These are phyloP conservation scores for Sternarchorhynchus goeldii DNA, from an alignment of 2,797 vertebrate species.

Conservation along the genomic window DNA sequence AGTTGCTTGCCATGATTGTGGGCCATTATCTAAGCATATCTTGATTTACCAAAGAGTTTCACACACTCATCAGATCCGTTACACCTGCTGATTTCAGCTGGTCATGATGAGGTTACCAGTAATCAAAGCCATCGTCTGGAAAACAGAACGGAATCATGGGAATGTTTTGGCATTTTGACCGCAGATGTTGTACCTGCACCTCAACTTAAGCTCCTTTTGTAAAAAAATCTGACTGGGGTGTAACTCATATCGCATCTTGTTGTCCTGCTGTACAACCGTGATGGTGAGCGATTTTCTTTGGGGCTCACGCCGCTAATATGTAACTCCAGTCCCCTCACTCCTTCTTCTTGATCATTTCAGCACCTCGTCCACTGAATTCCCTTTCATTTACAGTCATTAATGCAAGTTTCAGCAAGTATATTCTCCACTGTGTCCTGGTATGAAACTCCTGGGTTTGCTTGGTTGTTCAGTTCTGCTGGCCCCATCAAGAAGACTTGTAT, in stretches of 20 bases:
- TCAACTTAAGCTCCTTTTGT: neutral
- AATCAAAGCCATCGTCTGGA: conserved; percentile 29
- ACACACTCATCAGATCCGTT: conserved; percentile 11
- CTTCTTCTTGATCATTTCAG: neutral
- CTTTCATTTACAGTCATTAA: neutral
- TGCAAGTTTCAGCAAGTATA: neutral
- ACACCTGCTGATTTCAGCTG: conserved; percentile 36
- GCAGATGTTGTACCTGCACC: conserved; percentile 2
- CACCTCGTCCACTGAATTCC: neutral
- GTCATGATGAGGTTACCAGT: conserved; percentile 35
- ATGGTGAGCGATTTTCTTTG: neutral
- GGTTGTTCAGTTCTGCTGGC: conserved; percentile 61
- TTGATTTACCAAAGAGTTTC: conserved; percentile 13
- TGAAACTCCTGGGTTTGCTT: conserved; percentile 51
- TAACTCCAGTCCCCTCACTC: neutral
- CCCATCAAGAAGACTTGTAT: conserved; percentile 64
- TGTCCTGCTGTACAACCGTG: no score
- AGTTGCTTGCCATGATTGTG: conserved; percentile 16
- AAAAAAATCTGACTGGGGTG: no score
- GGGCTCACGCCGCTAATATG: neutral
- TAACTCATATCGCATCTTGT: no score
- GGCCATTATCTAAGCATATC: conserved; percentile 13
- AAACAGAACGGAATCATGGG: conserved; percentile 34
- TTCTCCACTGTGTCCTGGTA: no score
- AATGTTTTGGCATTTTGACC: conserved; percentile 29